Evolutionary conservation across 2,797 vertebrate species (phyloP).

Genomic region (Hephaestus fuliginosus): DNA sequence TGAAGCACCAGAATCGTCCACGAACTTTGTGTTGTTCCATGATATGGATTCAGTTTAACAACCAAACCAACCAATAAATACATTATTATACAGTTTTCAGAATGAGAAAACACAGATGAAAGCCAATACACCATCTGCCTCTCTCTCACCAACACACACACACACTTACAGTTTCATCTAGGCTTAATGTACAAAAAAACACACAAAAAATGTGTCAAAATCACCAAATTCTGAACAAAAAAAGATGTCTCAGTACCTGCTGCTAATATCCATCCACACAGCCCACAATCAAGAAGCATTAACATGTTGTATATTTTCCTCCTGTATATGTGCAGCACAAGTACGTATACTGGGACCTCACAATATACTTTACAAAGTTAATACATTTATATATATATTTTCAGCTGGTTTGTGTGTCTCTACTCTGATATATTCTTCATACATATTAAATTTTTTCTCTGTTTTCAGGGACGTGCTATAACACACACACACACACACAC

Average conservation of each 20-base stretch:
- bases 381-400: neutral
- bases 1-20: neutral
- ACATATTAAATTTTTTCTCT: neutral
- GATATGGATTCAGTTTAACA: neutral
- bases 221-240: neutral
- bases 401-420: neutral
- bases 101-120: neutral
- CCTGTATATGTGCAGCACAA: neutral
- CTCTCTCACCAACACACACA: neutral
- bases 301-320: neutral
- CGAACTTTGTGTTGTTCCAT: neutral
- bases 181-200: neutral
- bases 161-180: conserved; percentile 3
- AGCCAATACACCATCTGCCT: neutral
- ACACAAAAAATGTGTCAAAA: neutral
- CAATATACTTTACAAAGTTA: neutral
- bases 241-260: neutral
- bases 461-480: neutral
- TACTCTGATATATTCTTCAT: neutral
- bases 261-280: neutral
- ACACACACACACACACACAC: conserved; percentile 7
- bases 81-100: neutral
- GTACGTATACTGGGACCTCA: neutral
- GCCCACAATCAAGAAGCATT: neutral
- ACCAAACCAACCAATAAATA: conserved; percentile 2